Conservation (phyloP, 1,140 invertebrate genomes). For the Heliothis virescens region DNA sequence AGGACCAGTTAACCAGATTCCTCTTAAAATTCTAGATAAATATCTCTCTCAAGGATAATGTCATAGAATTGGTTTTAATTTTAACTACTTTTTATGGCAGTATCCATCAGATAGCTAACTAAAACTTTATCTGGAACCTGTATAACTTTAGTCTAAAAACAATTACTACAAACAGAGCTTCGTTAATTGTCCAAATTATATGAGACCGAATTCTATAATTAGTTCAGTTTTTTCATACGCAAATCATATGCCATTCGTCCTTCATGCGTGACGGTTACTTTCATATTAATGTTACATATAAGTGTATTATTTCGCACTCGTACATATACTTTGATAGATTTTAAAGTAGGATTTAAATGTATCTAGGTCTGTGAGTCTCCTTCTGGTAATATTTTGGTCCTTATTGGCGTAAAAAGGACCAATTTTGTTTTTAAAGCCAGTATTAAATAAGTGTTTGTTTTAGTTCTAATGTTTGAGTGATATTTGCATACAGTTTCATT, state of each 20-base stretch:
- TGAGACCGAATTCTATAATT: slow-evolving; percentile 12
- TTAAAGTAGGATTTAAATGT: too few species aligned
- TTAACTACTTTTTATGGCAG: too few species aligned
- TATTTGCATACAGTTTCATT: neutral
- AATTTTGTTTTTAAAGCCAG: neutral
- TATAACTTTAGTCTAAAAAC: neutral
- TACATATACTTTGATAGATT: too few species aligned
- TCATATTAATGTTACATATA: neutral
- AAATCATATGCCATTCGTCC: slow-evolving; percentile 27
- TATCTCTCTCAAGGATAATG: too few species aligned
- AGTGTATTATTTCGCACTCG: too few species aligned
- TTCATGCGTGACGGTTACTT: slow-evolving; percentile 2
- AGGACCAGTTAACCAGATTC: too few species aligned
- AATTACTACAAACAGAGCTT: neutral
- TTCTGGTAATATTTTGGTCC: neutral
- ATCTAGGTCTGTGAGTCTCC: too few species aligned
- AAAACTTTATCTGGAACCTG: too few species aligned
- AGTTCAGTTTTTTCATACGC: slow-evolving; percentile 32
- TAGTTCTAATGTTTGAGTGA: neutral
- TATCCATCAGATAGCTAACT: too few species aligned
- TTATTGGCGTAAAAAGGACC: neutral
- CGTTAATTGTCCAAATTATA: slow-evolving; percentile 12
- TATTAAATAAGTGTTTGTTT: neutral
- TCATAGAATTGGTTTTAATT: too few species aligned
- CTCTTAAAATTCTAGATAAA: too few species aligned